Evolutionary conservation across 2,113 vertebrate genomes (phyloP).

Genomic region (Oncorhynchus tshawytscha): DNA sequence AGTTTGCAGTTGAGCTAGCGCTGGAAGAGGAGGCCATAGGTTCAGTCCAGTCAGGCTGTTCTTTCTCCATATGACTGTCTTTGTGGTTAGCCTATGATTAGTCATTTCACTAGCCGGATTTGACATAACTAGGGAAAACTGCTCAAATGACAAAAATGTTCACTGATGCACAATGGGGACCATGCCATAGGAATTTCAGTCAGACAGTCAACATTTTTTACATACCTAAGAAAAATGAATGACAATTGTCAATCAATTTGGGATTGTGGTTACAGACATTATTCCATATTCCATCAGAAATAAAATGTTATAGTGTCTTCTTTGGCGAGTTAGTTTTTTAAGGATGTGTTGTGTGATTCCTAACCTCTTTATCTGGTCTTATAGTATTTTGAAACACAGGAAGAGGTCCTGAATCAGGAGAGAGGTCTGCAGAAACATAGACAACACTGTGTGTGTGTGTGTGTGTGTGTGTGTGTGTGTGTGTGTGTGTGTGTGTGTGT

Average conservation of each 20-base stretch:
- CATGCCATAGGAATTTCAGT: neutral
- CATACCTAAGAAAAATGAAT: no score
- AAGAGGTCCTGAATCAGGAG: neutral
- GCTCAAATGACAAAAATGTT: neutral
- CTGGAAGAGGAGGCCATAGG: neutral
- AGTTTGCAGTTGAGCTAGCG: neutral
- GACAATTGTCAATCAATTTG: no score
- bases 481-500: neutral
- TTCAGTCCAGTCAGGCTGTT: neutral
- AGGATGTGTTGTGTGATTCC: no score
- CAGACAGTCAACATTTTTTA: no score
- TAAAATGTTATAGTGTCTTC: neutral
- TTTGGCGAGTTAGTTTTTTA: neutral
- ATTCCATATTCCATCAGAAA: neutral
- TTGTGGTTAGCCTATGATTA: neutral
- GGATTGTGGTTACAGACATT: neutral
- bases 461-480: neutral
- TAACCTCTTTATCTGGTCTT: neutral
- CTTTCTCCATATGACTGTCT: neutral
- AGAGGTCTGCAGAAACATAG: neutral
- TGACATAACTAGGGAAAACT: neutral
- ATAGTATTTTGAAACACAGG: neutral
- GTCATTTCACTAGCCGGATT: neutral
- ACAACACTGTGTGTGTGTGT: neutral
- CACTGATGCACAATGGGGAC: neutral